Conservation (phyloP, 2,888 invertebrate species). For the Nephrotoma guestfalica region DNA sequence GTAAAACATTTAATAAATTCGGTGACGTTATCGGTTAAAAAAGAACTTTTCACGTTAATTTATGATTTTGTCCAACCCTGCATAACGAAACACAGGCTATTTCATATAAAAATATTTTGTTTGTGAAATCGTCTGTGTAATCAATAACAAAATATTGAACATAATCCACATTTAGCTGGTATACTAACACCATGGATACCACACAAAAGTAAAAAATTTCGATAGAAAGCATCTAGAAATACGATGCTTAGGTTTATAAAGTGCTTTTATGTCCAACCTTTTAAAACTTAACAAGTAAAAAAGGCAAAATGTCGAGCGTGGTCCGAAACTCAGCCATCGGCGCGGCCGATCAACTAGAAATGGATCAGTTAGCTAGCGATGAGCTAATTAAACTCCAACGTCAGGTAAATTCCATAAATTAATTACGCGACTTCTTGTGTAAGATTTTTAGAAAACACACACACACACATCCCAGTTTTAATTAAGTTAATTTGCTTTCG, state of each 20-base stretch:
- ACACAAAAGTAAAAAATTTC: neutral
- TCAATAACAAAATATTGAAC: neutral
- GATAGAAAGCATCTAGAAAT: neutral
- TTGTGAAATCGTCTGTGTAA: too few relatives aligned
- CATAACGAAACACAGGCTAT: neutral
- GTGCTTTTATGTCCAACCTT: neutral
- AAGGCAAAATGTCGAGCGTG: neutral
- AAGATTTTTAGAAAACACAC: neutral
- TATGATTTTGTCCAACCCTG: neutral
- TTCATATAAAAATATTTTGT: neutral
- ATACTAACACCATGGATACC: neutral
- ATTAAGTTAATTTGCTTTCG: neutral
- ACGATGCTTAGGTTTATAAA: neutral
- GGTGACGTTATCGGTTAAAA: too few relatives aligned
- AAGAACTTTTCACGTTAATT: too few relatives aligned
- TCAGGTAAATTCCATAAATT: conserved; percentile 36
- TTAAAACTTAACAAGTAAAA: neutral
- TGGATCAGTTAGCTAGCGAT: conserved; percentile 63
- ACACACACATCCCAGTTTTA: neutral
- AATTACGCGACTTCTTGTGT: neutral
- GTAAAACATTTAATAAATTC: too few relatives aligned
- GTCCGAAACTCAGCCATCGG: neutral
- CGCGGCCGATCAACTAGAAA: conserved; percentile 48
- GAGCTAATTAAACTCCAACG: conserved; percentile 61
- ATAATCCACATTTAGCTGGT: neutral